Base-by-base conservation (phyloP, 2,797 vertebrate species). In the Lacerta agilis region DNA sequence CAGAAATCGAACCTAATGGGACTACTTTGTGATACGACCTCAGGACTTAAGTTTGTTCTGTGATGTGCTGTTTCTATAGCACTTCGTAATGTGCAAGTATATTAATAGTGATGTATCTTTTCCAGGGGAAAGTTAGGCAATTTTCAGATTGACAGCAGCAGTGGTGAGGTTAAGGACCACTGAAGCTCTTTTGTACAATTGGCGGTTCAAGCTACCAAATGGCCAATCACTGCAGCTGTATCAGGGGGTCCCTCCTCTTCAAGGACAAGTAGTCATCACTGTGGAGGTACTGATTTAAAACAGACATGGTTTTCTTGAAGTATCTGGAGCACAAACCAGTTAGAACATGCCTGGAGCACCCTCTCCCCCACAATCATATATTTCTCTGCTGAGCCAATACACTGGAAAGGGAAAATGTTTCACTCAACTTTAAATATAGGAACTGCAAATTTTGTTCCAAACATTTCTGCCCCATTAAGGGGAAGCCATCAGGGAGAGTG, bases 121-220 rank as follows among this genome's bases (percentile, higher is more conserved):
- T 82, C 2, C 43, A 96, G 97, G 96, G 58, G 93, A 96, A 2
- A 93, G 76, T 55, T 83, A 38, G 94, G 94, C 87, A 96, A 95
- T 94, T 99, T 99, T 95, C 97, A 97, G 94, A 97, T 99, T 61
- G 97, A 99, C 95, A 83, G 95, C 82, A 93, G 95, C 91, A 98
- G 86, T 69, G 98, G 98, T 75, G 98, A 99, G 88, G 88, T 95
- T 99, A 94, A 96, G 96, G 94, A 98, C 98, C 49, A 97, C 97
- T 0, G 83, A 27, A 8, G 77, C 92, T 78, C 97, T 99, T 76
- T 96, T 92, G 9, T 92, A 95, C 66, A 94, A 93, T 71, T 82
- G 94, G 8, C 94, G 94, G 94, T 90, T 87, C 95, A 1, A 94
- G 90, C 89, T 98, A 98, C 92, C 97, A 91, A 66, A 80, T 99